Conservation (phyloP, 2,888 invertebrate genomes). For the Boloria selene region DNA sequence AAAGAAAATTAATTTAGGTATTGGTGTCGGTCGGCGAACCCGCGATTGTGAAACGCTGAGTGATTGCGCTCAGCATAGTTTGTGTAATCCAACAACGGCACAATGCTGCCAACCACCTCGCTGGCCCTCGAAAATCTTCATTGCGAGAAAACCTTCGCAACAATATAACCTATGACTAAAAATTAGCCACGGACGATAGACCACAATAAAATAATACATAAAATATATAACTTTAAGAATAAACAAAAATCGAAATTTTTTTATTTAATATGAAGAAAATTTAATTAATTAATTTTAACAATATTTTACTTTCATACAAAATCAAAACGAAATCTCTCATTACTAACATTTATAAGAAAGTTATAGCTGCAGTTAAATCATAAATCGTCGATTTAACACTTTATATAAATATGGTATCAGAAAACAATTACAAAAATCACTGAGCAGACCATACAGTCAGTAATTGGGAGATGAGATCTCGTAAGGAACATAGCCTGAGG, state of each 20-base stretch:
- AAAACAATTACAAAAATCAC: slow-evolving; percentile 74
- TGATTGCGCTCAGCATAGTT: slow-evolving; percentile 76
- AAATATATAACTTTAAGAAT: too few relatives aligned
- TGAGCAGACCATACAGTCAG: slow-evolving; percentile 63
- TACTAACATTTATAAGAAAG: background rate
- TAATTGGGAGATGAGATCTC: slow-evolving; percentile 81
- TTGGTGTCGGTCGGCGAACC: slow-evolving; percentile 79
- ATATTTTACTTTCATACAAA: background rate
- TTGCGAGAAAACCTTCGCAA: slow-evolving; percentile 59
- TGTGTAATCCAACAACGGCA: slow-evolving; percentile 71
- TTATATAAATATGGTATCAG: slow-evolving; percentile 53
- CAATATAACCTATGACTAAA: slow-evolving; percentile 21
- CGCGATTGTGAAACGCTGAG: slow-evolving; percentile 77
- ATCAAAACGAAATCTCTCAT: too few relatives aligned
- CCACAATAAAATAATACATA: too few relatives aligned
- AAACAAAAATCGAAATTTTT: too few relatives aligned
- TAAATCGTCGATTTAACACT: slow-evolving; percentile 27
- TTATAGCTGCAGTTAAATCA: slow-evolving; percentile 7
- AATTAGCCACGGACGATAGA: background rate
- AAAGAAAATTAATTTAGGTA: slow-evolving; percentile 82
- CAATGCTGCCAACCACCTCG: slow-evolving; percentile 66
- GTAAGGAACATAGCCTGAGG: slow-evolving; percentile 76
- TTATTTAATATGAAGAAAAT: too few relatives aligned
- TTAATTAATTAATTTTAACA: too few relatives aligned
- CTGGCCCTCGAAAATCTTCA: slow-evolving; percentile 72